Evolutionary conservation across 1,140 invertebrate genomes (phyloP), one percentile per base, ranked within the genome.

Genomic region (Zaprionus inermis): DNA sequence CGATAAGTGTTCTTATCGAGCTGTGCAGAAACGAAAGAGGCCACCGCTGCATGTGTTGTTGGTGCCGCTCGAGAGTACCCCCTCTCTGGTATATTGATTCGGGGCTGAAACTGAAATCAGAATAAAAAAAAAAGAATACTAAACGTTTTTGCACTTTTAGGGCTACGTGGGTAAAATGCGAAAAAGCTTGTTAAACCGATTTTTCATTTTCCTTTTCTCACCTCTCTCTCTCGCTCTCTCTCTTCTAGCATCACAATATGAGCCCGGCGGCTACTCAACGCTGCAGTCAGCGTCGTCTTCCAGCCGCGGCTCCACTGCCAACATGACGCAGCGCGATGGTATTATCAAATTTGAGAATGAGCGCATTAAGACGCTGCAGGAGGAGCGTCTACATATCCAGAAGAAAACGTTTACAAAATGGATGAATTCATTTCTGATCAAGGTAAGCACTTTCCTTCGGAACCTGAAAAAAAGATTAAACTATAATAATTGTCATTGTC

Each of bases 321-420:
- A 95, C 94, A 97, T 97, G 96, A 97, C 96, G 92, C 96, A 97
- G 93, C 94, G 97, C 63, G 97, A 98, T 93, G 97, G 97, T 93
- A 96, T 97, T 65, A 94, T 97, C 80, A 98, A 98, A 93, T 99
- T 99, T 93, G 98, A 99, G 95, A 97, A 97, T 93, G 97, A 97
- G 83, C 96, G 98, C 65, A 99, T 99, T 91, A 97, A 97, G 93
- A 97, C 97, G 89, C 95, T 99, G 88, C 98, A 99, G 92, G 98
- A 99, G 93, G 98, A 99, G 94, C 95, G 98, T 73, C 94, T 99
- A 63, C 96, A 98, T 93, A 99, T 99, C 81, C 99, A 99, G 93
- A 99, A 99, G 94, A 99, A 99, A 93, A 99, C 99, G 7, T 99
- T 99, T 93, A 99, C 99, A 86, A 99, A 99, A 98, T 99, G 98